A percentile compares a stretch with the other conserved stretches of the same genome.
Evolutionary conservation across 2,113 vertebrate genomes (phyloP).

Genomic region (Fregetta grallaria): DNA sequence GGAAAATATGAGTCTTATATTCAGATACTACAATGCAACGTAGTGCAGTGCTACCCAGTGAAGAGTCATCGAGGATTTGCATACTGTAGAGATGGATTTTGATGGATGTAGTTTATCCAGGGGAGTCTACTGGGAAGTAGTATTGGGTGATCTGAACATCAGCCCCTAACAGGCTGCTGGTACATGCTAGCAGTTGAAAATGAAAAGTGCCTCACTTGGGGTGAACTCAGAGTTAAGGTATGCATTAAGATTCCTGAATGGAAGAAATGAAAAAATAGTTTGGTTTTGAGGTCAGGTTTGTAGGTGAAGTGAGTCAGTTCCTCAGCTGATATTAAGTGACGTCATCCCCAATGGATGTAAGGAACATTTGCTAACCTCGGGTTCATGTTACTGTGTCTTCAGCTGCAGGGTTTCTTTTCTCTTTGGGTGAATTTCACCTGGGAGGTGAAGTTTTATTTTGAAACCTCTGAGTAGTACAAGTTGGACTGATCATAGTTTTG

Average conservation of each 20-base stretch:
- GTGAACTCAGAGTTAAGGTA: neutral
- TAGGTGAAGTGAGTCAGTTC: neutral
- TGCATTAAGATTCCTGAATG: neutral
- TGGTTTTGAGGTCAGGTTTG: neutral
- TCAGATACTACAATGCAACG: neutral
- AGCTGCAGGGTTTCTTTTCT: neutral
- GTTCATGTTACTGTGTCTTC: neutral
- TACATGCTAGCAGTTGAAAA: neutral
- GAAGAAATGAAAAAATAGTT: neutral
- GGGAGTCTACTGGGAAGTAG: neutral
- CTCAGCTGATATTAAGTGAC: neutral
- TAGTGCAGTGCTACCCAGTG: neutral
- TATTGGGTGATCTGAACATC: neutral
- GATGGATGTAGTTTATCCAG: neutral
- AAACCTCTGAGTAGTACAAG: neutral
- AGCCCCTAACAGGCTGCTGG: neutral
- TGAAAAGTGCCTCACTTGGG: neutral
- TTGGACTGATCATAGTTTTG: neutral
- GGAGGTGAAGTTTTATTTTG: neutral
- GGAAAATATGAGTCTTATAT: neutral
- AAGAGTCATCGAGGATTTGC: neutral
- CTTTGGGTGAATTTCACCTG: neutral
- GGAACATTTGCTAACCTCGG: neutral
- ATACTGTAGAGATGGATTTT: neutral
- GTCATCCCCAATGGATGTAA: neutral